Percentiles rank a stretch among this genome's conserved stretches.
phyloP scores from a whole-genome alignment of 2,113 vertebrate genomes.

The Ameiurus melas region DNA sequence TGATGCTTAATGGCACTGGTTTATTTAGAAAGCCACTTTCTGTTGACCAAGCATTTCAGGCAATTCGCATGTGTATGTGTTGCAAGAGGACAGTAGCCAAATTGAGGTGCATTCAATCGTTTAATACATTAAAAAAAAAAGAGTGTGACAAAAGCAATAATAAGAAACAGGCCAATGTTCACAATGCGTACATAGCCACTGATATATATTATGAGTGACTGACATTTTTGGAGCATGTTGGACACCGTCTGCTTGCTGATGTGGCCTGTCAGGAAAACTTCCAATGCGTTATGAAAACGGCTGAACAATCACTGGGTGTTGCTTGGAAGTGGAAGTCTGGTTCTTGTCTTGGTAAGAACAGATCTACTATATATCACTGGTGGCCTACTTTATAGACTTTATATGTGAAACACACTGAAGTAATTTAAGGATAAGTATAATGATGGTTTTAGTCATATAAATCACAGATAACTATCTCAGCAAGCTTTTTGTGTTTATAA shows the following conservation, averaged over 20 bases:
- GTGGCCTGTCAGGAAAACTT: slow-evolving; percentile 37
- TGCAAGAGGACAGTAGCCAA: slow-evolving; percentile 25
- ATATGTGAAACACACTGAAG: slow-evolving; percentile 21
- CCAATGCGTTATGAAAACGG: slow-evolving; percentile 36
- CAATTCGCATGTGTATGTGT: neutral
- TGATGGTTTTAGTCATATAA: slow-evolving; percentile 2
- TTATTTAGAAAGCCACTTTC: slow-evolving; percentile 5
- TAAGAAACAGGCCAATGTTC: slow-evolving; percentile 27
- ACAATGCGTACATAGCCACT: neutral
- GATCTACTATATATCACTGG: slow-evolving; percentile 20
- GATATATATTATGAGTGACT: slow-evolving; percentile 36
- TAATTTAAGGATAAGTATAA: slow-evolving; percentile 15
- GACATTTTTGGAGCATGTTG: slow-evolving; percentile 37
- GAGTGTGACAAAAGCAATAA: slow-evolving; percentile 39
- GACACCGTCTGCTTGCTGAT: slow-evolving; percentile 45
- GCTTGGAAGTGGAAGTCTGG: slow-evolving; percentile 18
- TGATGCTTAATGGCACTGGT: slow-evolving; percentile 25
- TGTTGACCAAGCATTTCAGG: slow-evolving; percentile 18
- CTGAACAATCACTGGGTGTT: slow-evolving; percentile 13
- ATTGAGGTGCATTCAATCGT: slow-evolving; percentile 8
- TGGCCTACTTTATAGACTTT: slow-evolving; percentile 3
- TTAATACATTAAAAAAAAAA: slow-evolving; percentile 22
- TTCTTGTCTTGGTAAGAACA: slow-evolving; percentile 28
- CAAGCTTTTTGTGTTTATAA: neutral
- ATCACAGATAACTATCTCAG: slow-evolving; percentile 12